Conservation (phyloP, 1,140 invertebrate genomes). For the Sarcophaga peregrina region DNA sequence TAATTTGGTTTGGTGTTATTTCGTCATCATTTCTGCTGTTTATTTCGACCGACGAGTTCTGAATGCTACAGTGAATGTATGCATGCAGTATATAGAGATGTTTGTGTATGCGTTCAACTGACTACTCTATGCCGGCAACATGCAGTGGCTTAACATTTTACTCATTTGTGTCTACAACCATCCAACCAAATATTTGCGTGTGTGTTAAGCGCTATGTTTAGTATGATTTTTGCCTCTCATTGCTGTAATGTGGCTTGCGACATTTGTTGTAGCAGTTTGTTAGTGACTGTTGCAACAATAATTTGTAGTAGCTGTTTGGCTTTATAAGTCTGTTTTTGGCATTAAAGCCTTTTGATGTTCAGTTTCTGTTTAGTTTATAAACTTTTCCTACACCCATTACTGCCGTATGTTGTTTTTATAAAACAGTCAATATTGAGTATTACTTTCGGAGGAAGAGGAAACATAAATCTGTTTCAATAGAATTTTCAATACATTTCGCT, state of each 20-base stretch:
- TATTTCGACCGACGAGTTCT: neutral
- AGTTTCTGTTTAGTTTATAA: neutral
- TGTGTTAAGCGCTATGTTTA: neutral
- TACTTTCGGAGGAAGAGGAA: neutral
- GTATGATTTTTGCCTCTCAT: conserved; percentile 20
- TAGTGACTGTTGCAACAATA: neutral
- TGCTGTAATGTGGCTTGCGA: neutral
- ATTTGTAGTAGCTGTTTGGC: neutral
- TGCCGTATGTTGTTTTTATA: too few relatives aligned
- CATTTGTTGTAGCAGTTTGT: neutral
- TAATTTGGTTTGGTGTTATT: conserved; percentile 5
- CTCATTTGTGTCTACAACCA: conserved; percentile 16
- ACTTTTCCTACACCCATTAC: too few relatives aligned
- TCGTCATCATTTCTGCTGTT: neutral
- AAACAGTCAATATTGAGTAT: neutral
- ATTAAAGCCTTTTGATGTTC: neutral
- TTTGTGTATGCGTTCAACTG: neutral
- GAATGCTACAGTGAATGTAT: too few relatives aligned
- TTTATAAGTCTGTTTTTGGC: conserved; percentile 6
- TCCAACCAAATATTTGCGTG: neutral
- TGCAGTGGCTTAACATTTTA: conserved; percentile 14
- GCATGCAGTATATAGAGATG: too few relatives aligned
- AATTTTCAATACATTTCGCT: neutral
- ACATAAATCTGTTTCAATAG: neutral
- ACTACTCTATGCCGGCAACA: neutral